Conservation (phyloP, 2,888 invertebrate genomes). For the Drosophila vallismaia region DNA sequence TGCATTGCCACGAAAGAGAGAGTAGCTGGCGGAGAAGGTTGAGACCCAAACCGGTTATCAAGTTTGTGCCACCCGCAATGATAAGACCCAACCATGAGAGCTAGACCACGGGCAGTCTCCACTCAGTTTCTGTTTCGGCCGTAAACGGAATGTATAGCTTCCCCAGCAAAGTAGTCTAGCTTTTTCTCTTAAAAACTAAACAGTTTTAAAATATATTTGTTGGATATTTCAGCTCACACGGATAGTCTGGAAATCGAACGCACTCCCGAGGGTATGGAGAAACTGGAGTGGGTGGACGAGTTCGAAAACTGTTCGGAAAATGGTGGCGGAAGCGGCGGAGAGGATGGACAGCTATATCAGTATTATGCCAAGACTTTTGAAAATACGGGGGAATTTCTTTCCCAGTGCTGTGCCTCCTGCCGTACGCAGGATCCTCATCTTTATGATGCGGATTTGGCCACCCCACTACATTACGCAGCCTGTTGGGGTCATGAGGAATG, state of each 20-base stretch:
- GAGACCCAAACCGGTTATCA: neutral
- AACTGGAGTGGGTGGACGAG: slow-evolving; percentile 91
- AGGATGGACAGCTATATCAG: slow-evolving; percentile 85
- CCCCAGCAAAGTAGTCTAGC: neutral
- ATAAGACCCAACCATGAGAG: neutral
- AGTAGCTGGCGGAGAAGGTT: neutral
- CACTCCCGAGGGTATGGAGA: slow-evolving; percentile 86
- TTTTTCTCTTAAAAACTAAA: neutral
- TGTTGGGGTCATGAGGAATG: slow-evolving; percentile 87
- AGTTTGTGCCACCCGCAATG: neutral
- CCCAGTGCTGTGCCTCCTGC: slow-evolving; percentile 81
- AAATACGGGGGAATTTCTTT: slow-evolving; percentile 85
- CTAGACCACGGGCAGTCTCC: neutral
- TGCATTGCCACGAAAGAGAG: neutral
- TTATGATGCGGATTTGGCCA: slow-evolving; percentile 83
- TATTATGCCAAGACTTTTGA: slow-evolving; percentile 91
- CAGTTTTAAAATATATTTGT: neutral
- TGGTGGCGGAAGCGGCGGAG: slow-evolving; percentile 49
- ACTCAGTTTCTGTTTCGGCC: neutral
- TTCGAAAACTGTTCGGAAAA: slow-evolving; percentile 83
- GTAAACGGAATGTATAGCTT: neutral
- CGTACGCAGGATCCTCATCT: slow-evolving; percentile 80
- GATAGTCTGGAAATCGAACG: slow-evolving; percentile 82
- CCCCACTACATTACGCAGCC: slow-evolving; percentile 90
- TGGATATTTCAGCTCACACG: slow-evolving; percentile 48